These are phyloP conservation scores for Megalopta genalis DNA, from an alignment of 1,140 invertebrate species.

Conservation along the genomic window DNA sequence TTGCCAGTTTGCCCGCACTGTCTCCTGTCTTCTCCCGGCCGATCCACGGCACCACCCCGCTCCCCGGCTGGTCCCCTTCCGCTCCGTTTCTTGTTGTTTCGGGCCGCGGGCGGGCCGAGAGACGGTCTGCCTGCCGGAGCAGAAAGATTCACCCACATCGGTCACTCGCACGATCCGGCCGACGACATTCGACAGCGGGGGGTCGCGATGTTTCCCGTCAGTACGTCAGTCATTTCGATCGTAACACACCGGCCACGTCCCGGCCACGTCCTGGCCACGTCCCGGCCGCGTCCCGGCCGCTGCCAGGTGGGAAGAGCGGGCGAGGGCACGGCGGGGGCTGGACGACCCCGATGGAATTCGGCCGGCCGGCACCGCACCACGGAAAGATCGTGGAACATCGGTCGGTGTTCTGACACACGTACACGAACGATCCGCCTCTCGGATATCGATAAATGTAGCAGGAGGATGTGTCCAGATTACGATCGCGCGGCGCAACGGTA, in stretches of 20 bases:
- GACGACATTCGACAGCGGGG: constrained; percentile 77
- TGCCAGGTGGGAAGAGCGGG: constrained; percentile 35
- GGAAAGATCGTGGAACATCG: too few relatives aligned
- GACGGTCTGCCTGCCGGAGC: constrained; percentile 30
- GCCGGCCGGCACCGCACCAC: constrained; percentile 22
- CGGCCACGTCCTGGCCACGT: constrained; percentile 44
- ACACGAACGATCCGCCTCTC: not conserved
- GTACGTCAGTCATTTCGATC: constrained; percentile 76
- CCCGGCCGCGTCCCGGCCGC: constrained; percentile 36
- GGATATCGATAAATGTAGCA: constrained; percentile 36
- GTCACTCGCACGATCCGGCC: constrained; percentile 71
- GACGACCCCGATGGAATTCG: constrained; percentile 68
- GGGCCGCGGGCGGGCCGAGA: not conserved
- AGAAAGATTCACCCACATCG: constrained; percentile 74
- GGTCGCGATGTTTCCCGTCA: constrained; percentile 76
- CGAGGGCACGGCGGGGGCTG: constrained; percentile 40
- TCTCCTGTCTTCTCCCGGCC: not conserved
- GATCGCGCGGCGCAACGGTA: constrained; percentile 8
- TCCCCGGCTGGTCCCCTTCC: constrained; percentile 10
- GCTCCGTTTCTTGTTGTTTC: constrained; percentile 25
- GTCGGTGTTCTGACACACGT: not conserved
- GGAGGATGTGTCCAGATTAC: constrained; percentile 13
- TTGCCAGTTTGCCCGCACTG: not conserved
- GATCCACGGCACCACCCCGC: not conserved
- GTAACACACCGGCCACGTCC: constrained; percentile 69